These are phyloP conservation scores for Zonotrichia albicollis DNA, from an alignment of 2,797 vertebrate species.

Conservation along the genomic window DNA sequence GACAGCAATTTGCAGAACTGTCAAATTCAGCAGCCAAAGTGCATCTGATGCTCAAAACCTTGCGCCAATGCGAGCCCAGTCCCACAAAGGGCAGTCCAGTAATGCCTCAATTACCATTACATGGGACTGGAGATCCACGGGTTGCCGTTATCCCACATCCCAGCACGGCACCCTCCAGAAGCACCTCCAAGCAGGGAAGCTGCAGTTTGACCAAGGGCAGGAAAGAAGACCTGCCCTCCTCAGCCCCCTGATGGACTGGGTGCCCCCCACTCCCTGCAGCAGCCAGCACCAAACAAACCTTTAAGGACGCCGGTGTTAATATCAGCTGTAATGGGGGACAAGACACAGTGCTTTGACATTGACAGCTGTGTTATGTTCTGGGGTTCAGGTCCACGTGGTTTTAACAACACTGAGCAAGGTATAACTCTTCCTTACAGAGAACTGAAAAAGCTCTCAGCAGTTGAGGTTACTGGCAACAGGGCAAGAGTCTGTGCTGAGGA, in stretches of 20 bases:
- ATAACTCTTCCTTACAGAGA: not conserved
- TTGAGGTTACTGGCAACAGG: not conserved
- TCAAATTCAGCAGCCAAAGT: constrained; percentile 49
- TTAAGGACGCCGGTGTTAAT: not conserved
- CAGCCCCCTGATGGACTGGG: not conserved
- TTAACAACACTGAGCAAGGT: not conserved
- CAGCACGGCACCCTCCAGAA: not conserved
- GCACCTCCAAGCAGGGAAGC: not conserved
- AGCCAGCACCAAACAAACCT: not conserved
- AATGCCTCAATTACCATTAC: not conserved
- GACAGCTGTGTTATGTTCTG: not conserved
- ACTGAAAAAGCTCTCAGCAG: not conserved
- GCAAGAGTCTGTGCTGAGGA: not conserved
- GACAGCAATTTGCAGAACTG: constrained; percentile 66
- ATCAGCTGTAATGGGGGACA: not conserved
- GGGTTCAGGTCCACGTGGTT: not conserved
- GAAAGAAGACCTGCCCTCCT: no score
- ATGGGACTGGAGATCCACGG: not conserved
- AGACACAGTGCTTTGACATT: not conserved
- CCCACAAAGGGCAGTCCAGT: not conserved
- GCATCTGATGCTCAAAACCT: constrained; percentile 18
- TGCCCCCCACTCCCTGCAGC: not conserved
- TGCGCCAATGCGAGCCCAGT: not conserved
- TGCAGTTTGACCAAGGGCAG: not conserved
- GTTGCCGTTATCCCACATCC: not conserved